These are phyloP conservation scores for Pao palembangensis DNA, from an alignment of 2,113 vertebrate genomes.

Conservation along the genomic window DNA sequence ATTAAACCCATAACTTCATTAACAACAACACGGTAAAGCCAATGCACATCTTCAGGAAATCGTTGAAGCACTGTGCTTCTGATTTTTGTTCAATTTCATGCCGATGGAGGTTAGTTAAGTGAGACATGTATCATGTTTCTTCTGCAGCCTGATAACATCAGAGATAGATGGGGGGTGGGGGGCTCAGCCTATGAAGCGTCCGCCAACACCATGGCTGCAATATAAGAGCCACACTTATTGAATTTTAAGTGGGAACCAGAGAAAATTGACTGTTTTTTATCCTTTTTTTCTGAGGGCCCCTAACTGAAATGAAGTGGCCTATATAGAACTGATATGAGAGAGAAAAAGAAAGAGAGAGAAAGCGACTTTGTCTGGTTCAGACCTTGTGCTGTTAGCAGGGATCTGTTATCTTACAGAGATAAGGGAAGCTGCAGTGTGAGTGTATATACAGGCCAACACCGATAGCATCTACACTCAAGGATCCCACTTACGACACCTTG, in stretches of 20 bases:
- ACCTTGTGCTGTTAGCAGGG: slow-evolving; percentile 57
- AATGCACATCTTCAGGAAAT: slow-evolving; percentile 40
- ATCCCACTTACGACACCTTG: slow-evolving; percentile 73
- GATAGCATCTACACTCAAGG: slow-evolving; percentile 78
- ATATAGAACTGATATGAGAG: slow-evolving; percentile 26
- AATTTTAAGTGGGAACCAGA: slow-evolving; percentile 69
- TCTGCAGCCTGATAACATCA: slow-evolving; percentile 58
- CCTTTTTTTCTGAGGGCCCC: slow-evolving; percentile 15
- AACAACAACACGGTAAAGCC: slow-evolving; percentile 16
- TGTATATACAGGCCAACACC: slow-evolving; percentile 62
- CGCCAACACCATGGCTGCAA: slow-evolving; percentile 46
- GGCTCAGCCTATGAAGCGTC: slow-evolving; percentile 47
- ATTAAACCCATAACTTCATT: slow-evolving; percentile 12
- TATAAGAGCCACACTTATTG: slow-evolving; percentile 62
- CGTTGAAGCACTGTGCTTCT: slow-evolving; percentile 45
- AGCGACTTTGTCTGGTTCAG: slow-evolving; percentile 43
- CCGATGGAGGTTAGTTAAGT: slow-evolving; percentile 54
- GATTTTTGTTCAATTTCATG: slow-evolving; percentile 62
- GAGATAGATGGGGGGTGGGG: slow-evolving; percentile 53
- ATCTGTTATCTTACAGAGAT: slow-evolving; percentile 72
- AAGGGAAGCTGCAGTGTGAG: slow-evolving; percentile 76
- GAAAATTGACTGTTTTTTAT: slow-evolving; percentile 54
- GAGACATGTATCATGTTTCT: slow-evolving; percentile 60
- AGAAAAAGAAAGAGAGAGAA: slow-evolving; percentile 33
- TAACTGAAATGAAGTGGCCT: slow-evolving; percentile 47